Base-by-base conservation (phyloP, 2,888 invertebrate species). In the Yponomeuta cagnagella region DNA sequence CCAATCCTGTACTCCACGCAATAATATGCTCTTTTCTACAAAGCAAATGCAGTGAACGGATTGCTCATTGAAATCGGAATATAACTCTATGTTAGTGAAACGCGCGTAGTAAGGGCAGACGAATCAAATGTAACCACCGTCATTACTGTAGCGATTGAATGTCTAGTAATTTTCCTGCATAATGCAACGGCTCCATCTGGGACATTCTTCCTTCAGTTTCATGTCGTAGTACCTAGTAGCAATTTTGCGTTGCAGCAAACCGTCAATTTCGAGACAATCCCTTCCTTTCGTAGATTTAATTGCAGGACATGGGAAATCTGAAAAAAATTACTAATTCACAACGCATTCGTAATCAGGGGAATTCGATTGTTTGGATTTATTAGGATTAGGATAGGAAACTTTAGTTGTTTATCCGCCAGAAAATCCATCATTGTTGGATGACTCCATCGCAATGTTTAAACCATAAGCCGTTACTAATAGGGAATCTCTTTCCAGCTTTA, bases 1-100 rank as follows among this genome's bases (percentile, higher is more conserved):
- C 77, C 79, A 30, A 76, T 72, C 72, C 70, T 71, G 67, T 52
- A 66, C 33, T 66, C 23, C 37, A 33, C 33, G 58, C 67, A 70
- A 48, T 33, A 71, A 65, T n/a, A 71, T 63, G 23, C 71, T 67
- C 33, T 10, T 23, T 65, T 43, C 65, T 15, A 30, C 12, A 43
- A 43, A 70, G 73, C n/a, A 64, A 71, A 73, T 58, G 52, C 15
- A 58, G 2, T 12, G 52, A 15, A 58, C 3, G 15, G 5, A 58
- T 58, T 12, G 5, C 52, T 12, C 52, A 58, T 58, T 58, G 15
- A 58, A 12, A 15, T 15, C 52, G 12, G 52, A 58, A 58, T 58
- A 58, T 3, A 15, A 5, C 15, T 15, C 15, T 15, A 58, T 15
- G 52, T 58, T 58, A 58, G 52, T 58, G 12, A 58, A 12, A 58